phyloP scores from a whole-genome alignment of 1,140 invertebrate species.

The Diprion similis region DNA sequence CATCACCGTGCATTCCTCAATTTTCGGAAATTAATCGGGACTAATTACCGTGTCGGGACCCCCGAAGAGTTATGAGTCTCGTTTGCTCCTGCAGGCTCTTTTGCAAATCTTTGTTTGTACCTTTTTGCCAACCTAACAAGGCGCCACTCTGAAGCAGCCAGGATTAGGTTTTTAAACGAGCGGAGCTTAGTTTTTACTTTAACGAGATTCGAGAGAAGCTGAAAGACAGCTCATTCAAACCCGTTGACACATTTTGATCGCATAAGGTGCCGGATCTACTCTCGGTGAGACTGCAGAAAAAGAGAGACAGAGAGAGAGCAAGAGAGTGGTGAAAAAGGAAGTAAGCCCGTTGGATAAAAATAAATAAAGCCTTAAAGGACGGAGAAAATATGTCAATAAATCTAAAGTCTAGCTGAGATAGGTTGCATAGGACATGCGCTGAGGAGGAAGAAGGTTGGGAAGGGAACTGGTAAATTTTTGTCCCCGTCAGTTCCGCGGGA shows the following conservation, averaged over 20 bases:
- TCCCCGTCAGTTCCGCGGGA: not conserved
- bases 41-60: slow-evolving; percentile 42
- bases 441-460: not conserved
- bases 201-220: no score
- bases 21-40: slow-evolving; percentile 49
- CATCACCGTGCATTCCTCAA: slow-evolving; percentile 31
- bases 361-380: slow-evolving; percentile 22
- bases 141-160: no score
- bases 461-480: not conserved
- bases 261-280: no score
- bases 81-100: slow-evolving; percentile 3
- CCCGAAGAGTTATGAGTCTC: slow-evolving; percentile 8
- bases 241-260: no score
- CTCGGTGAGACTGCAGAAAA: not conserved
- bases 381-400: slow-evolving; percentile 50
- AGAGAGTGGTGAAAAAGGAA: slow-evolving; percentile 18
- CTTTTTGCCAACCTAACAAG: no score
- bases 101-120: not conserved
- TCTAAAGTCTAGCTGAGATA: slow-evolving; percentile 42
- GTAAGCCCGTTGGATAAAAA: slow-evolving; percentile 27
- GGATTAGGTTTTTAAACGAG: no score
- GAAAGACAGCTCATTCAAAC: no score
- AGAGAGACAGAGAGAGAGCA: slow-evolving; percentile 19
- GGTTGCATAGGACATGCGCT: slow-evolving; percentile 17
- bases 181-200: no score